Percentiles rank a stretch among this genome's conserved stretches.
Evolutionary conservation across 2,113 vertebrate genomes (phyloP).

Genomic region (Odontesthes bonariensis): DNA sequence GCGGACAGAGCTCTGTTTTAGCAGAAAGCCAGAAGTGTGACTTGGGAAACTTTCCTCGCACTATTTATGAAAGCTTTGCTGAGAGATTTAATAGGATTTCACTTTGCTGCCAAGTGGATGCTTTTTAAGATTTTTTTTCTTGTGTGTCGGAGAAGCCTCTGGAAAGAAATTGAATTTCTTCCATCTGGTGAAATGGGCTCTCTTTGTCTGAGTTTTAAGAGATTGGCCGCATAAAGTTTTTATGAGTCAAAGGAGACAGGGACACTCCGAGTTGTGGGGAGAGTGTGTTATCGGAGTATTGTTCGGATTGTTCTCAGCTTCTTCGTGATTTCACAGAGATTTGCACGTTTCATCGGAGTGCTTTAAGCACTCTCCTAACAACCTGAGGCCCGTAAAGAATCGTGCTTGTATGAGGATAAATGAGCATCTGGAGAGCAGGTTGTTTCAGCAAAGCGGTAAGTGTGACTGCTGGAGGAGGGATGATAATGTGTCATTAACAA

Average conservation of each 20-base stretch:
- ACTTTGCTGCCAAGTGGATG: conserved; percentile 52
- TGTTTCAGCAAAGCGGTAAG: conserved; percentile 12
- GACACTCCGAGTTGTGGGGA: conserved; percentile 46
- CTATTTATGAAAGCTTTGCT: conserved; percentile 68
- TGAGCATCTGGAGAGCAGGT: conserved; percentile 38
- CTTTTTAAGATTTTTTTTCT: conserved; percentile 11
- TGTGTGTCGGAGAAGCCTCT: conserved; percentile 27
- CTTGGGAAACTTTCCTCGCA: conserved; percentile 42
- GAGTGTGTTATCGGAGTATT: conserved; percentile 59
- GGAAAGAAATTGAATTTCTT: conserved; percentile 63
- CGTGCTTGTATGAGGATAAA: conserved; percentile 40
- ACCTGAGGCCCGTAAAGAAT: conserved; percentile 37
- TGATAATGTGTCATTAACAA: conserved; percentile 28
- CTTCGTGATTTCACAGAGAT: conserved; percentile 52
- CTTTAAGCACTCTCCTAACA: conserved; percentile 39
- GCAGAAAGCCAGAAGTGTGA: conserved; percentile 34
- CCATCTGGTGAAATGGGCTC: conserved; percentile 59
- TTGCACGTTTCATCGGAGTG: conserved; percentile 38
- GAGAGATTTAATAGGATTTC: conserved; percentile 73
- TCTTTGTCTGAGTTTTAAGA: conserved; percentile 70
- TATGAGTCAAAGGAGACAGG: conserved; percentile 66
- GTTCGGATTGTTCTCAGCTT: conserved; percentile 48
- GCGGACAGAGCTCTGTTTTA: conserved; percentile 41
- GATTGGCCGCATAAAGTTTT: conserved; percentile 71
- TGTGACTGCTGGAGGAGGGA: conserved; percentile 4